phyloP scores from a whole-genome alignment of 2,113 vertebrate genomes.

The Hylia prasina region DNA sequence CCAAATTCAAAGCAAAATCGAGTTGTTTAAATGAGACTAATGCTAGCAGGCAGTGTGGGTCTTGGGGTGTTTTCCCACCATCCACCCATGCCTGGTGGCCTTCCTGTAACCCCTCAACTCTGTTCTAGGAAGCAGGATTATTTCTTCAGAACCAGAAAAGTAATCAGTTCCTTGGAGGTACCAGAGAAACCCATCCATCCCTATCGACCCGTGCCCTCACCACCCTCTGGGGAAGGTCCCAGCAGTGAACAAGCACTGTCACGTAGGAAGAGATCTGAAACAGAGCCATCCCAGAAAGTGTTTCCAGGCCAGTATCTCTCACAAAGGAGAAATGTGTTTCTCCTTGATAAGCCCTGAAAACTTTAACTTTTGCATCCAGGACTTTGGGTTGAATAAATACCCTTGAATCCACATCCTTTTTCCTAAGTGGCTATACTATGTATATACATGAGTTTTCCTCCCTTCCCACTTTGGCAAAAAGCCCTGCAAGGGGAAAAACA shows the following conservation, averaged over 20 bases:
- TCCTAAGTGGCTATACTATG: not conserved
- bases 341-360: not conserved
- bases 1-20: not conserved
- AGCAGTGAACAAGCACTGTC: not conserved
- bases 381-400: not conserved
- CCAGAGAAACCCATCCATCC: not conserved
- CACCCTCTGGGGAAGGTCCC: not conserved
- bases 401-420: not conserved
- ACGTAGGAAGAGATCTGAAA: not conserved
- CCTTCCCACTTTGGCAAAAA: not conserved
- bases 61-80: not conserved
- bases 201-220: not conserved
- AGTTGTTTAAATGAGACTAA: not conserved
- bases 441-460: not conserved
- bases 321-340: not conserved
- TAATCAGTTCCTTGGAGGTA: not conserved
- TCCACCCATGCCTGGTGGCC: not conserved
- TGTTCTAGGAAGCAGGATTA: not conserved
- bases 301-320: not conserved
- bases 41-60: not conserved
- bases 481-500: not conserved
- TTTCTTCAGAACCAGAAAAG: not conserved
- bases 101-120: not conserved
- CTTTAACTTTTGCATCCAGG: not conserved
- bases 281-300: not conserved